phyloP scores from a whole-genome alignment of 2,113 vertebrate genomes.

The Catagonus wagneri region DNA sequence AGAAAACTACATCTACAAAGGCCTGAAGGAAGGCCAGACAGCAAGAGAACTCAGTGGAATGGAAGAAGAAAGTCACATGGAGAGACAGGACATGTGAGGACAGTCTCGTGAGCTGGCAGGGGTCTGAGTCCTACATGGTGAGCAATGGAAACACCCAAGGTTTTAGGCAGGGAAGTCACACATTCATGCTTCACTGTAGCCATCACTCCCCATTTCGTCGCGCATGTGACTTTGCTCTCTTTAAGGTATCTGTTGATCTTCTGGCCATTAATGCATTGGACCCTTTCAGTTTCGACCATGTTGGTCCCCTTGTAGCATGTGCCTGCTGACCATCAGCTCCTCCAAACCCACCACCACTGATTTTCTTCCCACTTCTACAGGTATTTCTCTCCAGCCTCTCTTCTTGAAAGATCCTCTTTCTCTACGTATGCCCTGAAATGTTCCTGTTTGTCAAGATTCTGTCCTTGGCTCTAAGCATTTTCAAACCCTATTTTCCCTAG shows the following conservation, averaged over 20 bases:
- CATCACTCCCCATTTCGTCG: neutral
- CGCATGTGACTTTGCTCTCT: neutral
- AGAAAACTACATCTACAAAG: constrained; percentile 2
- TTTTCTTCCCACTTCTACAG: neutral
- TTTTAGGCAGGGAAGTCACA: neutral
- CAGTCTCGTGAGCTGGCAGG: neutral
- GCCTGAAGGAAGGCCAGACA: neutral
- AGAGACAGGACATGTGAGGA: neutral
- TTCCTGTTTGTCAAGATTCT: neutral
- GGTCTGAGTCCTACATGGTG: neutral
- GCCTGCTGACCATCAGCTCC: neutral
- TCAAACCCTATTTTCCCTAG: constrained; percentile 23
- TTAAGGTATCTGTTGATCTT: neutral
- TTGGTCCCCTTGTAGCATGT: neutral
- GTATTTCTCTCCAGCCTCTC: neutral
- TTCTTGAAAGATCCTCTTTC: neutral
- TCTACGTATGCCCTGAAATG: neutral
- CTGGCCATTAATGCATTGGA: neutral
- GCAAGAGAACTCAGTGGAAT: neutral
- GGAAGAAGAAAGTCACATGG: neutral
- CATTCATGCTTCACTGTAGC: neutral
- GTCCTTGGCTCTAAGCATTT: neutral
- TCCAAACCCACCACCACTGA: too few relatives aligned
- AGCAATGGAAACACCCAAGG: neutral
- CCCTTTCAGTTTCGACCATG: neutral